A percentile compares a stretch with the other conserved stretches of the same genome.
Conservation (phyloP, 2,797 vertebrate genomes). For the Spheniscus humboldti region DNA sequence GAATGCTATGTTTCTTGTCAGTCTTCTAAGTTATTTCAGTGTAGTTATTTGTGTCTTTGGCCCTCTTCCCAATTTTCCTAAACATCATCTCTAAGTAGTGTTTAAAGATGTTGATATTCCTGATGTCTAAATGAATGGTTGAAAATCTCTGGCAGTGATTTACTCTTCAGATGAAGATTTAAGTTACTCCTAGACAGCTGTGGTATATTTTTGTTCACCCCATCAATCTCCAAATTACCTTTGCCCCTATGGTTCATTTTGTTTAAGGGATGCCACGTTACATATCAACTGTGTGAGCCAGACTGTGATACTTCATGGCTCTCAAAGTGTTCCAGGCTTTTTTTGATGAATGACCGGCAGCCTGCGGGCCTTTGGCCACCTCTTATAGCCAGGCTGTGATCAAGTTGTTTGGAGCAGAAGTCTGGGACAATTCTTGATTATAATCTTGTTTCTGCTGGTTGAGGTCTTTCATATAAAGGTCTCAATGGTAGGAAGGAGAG, state of each 20-base stretch:
- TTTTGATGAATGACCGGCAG: background rate
- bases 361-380: background rate
- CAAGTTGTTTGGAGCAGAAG: background rate
- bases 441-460: background rate
- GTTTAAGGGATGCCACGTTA: background rate
- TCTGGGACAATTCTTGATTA: background rate
- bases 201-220: background rate
- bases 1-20: background rate
- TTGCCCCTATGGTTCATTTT: background rate
- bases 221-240: background rate
- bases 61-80: background rate
- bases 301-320: background rate
- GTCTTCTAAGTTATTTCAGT: background rate
- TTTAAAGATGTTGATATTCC: background rate
- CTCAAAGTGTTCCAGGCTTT: background rate
- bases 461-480: background rate
- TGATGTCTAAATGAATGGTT: background rate
- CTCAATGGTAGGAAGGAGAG: background rate
- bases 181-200: background rate
- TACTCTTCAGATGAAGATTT: background rate
- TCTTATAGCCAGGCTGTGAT: background rate
- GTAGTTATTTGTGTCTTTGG: background rate
- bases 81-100: background rate
- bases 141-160: background rate
- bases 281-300: background rate